Evolutionary conservation across 2,113 vertebrate genomes (phyloP).

Genomic region (Scomber scombrus): DNA sequence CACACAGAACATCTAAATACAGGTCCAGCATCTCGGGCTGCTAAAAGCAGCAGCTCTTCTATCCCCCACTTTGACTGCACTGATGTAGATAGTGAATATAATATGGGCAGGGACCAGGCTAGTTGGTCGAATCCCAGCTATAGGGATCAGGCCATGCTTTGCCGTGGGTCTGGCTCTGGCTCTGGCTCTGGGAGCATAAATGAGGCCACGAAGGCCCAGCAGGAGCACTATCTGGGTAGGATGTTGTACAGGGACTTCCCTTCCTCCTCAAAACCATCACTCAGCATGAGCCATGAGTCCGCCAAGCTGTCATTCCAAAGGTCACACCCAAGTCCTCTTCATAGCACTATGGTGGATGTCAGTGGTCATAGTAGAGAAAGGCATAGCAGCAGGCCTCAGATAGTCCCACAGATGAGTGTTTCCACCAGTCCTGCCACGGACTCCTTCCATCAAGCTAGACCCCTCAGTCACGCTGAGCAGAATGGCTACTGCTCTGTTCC

Average conservation of each 20-base stretch:
- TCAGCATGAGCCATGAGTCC: constrained; percentile 80
- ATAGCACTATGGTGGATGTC: constrained; percentile 86
- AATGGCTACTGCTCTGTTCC: constrained; percentile 82
- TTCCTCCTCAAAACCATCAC: constrained; percentile 78
- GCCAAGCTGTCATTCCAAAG: constrained; percentile 82
- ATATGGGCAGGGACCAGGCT: constrained; percentile 85
- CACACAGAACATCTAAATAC: constrained; percentile 89
- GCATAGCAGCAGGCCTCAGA: constrained; percentile 80
- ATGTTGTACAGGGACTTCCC: constrained; percentile 83
- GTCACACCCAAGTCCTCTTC: constrained; percentile 81
- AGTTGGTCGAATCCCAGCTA: constrained; percentile 86
- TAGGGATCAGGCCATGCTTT: constrained; percentile 83
- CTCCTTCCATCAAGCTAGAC: constrained; percentile 82
- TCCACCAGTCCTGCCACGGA: constrained; percentile 82
- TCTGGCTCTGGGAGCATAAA: constrained; percentile 34
- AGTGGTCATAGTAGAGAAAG: constrained; percentile 75
- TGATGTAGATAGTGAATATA: constrained; percentile 91
- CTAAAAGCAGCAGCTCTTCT: constrained; percentile 89
- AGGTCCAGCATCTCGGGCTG: constrained; percentile 94
- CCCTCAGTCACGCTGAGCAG: constrained; percentile 85
- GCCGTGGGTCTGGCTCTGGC: constrained; percentile 49
- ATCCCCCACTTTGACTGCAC: constrained; percentile 92
- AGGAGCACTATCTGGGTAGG: constrained; percentile 81
- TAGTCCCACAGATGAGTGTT: constrained; percentile 78
- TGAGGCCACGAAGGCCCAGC: constrained; percentile 74